Evolutionary conservation across 2,797 vertebrate species (phyloP).

Genomic region (Cheirogaleus major): DNA sequence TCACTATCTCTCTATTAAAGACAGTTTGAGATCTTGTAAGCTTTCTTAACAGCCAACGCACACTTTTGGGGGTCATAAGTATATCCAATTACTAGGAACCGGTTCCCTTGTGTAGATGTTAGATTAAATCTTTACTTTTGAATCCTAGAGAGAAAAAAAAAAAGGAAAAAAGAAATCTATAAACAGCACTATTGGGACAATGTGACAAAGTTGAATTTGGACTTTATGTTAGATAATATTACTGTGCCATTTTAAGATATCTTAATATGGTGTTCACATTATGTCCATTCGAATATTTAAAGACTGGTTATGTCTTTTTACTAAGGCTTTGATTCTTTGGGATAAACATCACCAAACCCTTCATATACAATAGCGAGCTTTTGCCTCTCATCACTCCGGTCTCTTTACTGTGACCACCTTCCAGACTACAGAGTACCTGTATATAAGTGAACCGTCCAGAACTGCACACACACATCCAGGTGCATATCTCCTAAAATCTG

Average conservation of each 20-base stretch:
- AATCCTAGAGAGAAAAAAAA: not conserved
- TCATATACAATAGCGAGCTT: not conserved
- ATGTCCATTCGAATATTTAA: not conserved
- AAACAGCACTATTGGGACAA: not conserved
- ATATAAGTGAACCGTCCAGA: not conserved
- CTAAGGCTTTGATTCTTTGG: not conserved
- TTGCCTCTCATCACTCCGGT: not conserved
- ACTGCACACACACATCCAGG: rapidly evolving
- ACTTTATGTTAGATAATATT: not conserved
- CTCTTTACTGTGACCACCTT: not conserved
- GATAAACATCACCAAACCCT: not conserved
- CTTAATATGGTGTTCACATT: not conserved
- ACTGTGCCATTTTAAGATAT: not conserved
- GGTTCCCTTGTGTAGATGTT: not conserved
- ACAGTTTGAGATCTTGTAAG: not conserved
- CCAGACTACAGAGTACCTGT: not conserved
- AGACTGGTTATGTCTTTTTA: not conserved
- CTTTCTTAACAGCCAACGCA: not conserved
- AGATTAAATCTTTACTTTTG: not conserved
- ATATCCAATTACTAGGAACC: not conserved
- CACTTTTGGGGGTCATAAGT: not conserved
- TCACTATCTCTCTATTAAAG: not conserved
- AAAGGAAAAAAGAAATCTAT: not conserved
- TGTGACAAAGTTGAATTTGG: not conserved
- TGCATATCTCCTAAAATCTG: not conserved